These are phyloP conservation scores for Hemibagrus guttatus DNA, from an alignment of 2,797 vertebrate species.

Conservation along the genomic window DNA sequence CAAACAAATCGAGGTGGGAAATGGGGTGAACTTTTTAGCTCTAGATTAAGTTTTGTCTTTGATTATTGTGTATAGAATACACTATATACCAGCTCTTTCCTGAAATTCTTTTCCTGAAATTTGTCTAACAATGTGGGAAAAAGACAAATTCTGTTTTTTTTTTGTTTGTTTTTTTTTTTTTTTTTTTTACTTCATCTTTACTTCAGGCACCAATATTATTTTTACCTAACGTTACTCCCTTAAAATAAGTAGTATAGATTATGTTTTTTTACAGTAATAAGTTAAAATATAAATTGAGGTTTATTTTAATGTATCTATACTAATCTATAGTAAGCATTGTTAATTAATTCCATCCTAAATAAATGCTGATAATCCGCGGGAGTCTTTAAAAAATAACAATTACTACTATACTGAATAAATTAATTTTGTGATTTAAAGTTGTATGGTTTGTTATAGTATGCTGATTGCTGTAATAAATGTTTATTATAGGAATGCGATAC, in stretches of 20 bases:
- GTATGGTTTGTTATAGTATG: background rate
- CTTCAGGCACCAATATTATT: background rate
- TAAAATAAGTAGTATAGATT: background rate
- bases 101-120: too few relatives aligned
- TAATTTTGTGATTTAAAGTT: background rate
- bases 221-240: background rate
- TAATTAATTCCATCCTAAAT: background rate
- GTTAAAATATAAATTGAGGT: background rate
- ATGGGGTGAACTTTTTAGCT: background rate
- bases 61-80: background rate
- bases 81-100: background rate
- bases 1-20: constrained; percentile 88
- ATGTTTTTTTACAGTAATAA: background rate
- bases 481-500: background rate
- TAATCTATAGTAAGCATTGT: background rate
- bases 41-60: background rate
- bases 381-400: background rate
- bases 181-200: too few relatives aligned
- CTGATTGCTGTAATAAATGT: background rate
- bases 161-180: too few relatives aligned
- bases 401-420: background rate
- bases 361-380: background rate
- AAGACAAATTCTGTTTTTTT: background rate
- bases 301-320: background rate
- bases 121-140: background rate